Evolutionary conservation across 1,140 invertebrate species (phyloP), one percentile per base, ranked within the genome.

Genomic region (Diorhabda elongata): DNA sequence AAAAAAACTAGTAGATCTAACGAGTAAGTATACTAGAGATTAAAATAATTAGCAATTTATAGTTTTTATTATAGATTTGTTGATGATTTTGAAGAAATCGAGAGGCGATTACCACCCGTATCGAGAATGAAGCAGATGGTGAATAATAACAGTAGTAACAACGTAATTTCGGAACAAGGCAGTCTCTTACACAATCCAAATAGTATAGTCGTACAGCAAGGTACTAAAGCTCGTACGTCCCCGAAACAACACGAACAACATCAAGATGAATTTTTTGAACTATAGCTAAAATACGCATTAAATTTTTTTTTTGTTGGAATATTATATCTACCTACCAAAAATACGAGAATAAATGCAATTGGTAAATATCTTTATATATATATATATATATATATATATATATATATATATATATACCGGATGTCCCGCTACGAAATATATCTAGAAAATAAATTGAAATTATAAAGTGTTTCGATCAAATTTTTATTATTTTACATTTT

Each of bases 261-360:
- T 76, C 92, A 94, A 81, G 92, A 95, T 76, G 92, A 95, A 80
- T 87, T 94, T 80, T 95, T 94, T 80, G 91, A 95, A 82, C 91
- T 95, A 88, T 95, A 93, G 91, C 89, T 63, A 26, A 26, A 26
- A 26, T 26, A 26, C 26, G 0, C 0, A 26, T 26, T 26, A 26
- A 26, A 26, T 58, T 58, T 58, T 3, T n/a, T 58, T 58, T 58
- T 58, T 58, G 7, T 58, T 7, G 57, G 26, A 26, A 26, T 26
- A 26, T 26, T 26, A 26, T 26, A n/a, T n/a, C n/a, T n/a, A 26
- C 26, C 26, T 26, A 26, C 26, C 26, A 26, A 26, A 26, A 26
- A 26, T 26, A 26, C 26, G 26, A 26, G 26, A 26, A 26, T 26
- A 26, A 26, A 26, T 26, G 1, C 26, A 26, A 26, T 26, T 26